Evolutionary conservation across 2,113 vertebrate species (phyloP).

Genomic region (Lepisosteus osseus): DNA sequence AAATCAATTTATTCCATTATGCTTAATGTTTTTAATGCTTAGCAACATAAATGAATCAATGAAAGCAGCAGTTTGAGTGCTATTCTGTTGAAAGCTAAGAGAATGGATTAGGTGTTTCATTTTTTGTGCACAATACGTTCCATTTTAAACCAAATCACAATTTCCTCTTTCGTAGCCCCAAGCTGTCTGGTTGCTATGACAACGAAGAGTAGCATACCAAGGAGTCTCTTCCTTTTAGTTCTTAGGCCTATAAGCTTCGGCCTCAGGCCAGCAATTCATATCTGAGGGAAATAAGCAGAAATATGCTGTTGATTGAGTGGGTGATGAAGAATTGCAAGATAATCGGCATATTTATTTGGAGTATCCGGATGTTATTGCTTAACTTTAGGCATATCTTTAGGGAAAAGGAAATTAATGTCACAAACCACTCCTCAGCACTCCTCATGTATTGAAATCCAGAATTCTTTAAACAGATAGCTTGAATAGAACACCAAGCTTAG

Average conservation of each 20-base stretch:
- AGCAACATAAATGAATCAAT: not conserved
- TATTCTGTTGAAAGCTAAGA: not conserved
- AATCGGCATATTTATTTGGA: slow-evolving; percentile 69
- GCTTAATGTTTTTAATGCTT: not conserved
- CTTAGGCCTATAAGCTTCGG: slow-evolving; percentile 18
- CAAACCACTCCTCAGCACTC: slow-evolving; percentile 59
- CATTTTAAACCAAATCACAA: slow-evolving; percentile 34
- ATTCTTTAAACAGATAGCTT: not conserved
- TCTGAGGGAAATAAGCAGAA: slow-evolving; percentile 24
- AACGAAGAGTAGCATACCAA: slow-evolving; percentile 24
- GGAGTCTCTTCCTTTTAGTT: slow-evolving; percentile 18
- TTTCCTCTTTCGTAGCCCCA: slow-evolving; percentile 35
- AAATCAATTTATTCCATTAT: not conserved
- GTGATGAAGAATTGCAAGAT: slow-evolving; percentile 61
- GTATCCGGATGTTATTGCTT: slow-evolving; percentile 64
- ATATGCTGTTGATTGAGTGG: slow-evolving; percentile 57
- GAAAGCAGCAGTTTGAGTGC: not conserved
- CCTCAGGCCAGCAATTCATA: slow-evolving; percentile 28
- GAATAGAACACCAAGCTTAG: not conserved
- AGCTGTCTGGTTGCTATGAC: slow-evolving; percentile 26
- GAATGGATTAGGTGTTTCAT: slow-evolving; percentile 5
- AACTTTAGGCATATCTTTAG: slow-evolving; percentile 53
- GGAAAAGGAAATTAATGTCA: slow-evolving; percentile 59
- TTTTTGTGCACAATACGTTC: slow-evolving; percentile 1
- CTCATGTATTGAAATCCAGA: slow-evolving; percentile 49